Evolutionary conservation across 2,888 invertebrate genomes (phyloP).

Genomic region (Drosophila tripunctata): DNA sequence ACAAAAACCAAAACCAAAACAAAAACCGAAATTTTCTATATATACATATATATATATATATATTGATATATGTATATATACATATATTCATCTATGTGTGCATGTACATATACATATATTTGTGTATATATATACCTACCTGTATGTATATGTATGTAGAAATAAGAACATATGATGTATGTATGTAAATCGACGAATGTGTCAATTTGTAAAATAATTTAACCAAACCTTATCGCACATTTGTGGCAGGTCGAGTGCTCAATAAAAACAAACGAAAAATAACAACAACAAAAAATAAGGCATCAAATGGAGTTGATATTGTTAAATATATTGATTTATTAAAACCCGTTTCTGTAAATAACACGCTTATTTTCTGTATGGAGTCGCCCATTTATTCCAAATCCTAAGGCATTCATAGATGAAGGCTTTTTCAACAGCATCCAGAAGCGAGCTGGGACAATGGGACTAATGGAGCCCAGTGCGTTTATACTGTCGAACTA

Average conservation of each 20-base stretch:
- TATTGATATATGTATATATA: neutral
- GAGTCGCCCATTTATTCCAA: no score
- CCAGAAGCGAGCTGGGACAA: no score
- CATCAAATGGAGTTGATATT: conserved; percentile 58
- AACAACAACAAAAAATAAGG: conserved; percentile 44
- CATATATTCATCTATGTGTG: neutral
- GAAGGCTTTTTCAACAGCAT: no score
- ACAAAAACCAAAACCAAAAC: neutral
- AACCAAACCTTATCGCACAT: conserved; percentile 60
- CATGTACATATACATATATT: neutral
- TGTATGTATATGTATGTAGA: conserved; percentile 25
- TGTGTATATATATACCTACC: neutral
- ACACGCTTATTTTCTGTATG: neutral
- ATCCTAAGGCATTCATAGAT: no score
- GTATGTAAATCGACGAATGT: conserved; percentile 59
- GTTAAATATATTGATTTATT: conserved; percentile 53
- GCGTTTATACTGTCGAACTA: no score
- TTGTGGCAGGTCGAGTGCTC: conserved; percentile 62
- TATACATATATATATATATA: no score
- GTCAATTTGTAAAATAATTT: conserved; percentile 62
- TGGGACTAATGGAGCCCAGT: no score
- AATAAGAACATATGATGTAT: conserved; percentile 57
- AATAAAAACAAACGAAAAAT: conserved; percentile 47
- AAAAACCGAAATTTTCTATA: no score
- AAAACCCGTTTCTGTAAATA: conserved; percentile 16